Evolutionary conservation across 2,797 vertebrate genomes (phyloP), one percentile per base, ranked within the genome.

Genomic region (Neosilurus mollespiculum): DNA sequence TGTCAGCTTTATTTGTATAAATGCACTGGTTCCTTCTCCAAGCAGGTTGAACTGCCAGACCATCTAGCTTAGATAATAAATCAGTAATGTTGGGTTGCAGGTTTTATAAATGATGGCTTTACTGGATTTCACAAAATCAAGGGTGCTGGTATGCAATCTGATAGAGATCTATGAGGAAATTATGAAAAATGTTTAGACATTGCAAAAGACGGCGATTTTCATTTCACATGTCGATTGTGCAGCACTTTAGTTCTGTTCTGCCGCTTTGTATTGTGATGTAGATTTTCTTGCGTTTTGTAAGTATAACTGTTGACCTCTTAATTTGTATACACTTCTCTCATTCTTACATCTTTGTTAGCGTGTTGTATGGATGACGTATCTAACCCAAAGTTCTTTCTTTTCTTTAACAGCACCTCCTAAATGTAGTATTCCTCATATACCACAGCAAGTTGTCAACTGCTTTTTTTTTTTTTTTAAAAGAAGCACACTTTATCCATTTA

Each of bases 41-140:
- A 64, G 12, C 22, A 16, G 30, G 58, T 14, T 73, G 70, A 73
- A 20, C 34, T 9, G 58, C 80, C 54, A 37, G 67, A 26, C 34
- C 11, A 53, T 81, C 67, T 51, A 64, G 43, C n/a, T 18, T 20
- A 26, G 43, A 59, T 15, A 49, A 22, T 75, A 54, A 73, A 58
- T 65, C 70, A 43, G 12, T 66, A 51, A 37, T 18, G 59, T 18
- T n/a, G 49, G 58, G 59, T 64, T 64, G 43, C 59, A 64, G n/a
- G 37, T 64, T 77, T 78, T 78, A 62, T 64, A 24, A 62, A 7
- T 8, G 75, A 43, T 43, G 7, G 9, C n/a, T 49, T n/a, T 16
- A n/a, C 8, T 64, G 59, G 75, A 49, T 78, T 78, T 78, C 34
- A 78, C 75, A 49, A 62, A 43, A 22, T 49, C 15, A 61, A 34